Percentiles rank a stretch among this genome's conserved stretches.
Evolutionary conservation across 1,140 invertebrate genomes (phyloP).

Genomic region (Drosophila mayri): DNA sequence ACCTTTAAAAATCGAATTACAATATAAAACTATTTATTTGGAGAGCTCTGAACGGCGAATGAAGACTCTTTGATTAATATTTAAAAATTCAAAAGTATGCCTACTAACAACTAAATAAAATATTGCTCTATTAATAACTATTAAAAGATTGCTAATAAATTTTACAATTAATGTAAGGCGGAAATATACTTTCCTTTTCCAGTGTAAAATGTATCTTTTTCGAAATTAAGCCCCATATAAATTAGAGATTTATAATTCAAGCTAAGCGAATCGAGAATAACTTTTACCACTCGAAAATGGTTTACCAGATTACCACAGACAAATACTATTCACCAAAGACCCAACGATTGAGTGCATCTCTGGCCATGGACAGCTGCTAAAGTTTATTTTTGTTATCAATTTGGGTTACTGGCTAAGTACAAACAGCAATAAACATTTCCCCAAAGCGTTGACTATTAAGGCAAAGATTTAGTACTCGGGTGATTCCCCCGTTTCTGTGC

Average conservation of each 20-base stretch:
- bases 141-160: not conserved
- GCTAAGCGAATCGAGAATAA: not conserved
- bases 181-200: not conserved
- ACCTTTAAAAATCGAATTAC: too few species aligned
- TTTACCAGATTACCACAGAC: slow-evolving; percentile 8
- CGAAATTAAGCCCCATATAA: not conserved
- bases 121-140: not conserved
- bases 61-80: not conserved
- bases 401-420: slow-evolving; percentile 58
- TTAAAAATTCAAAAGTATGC: too few species aligned
- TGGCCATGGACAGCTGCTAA: slow-evolving; percentile 10
- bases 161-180: not conserved
- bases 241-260: slow-evolving; percentile 2
- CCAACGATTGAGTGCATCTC: slow-evolving; percentile 7
- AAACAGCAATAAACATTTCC: slow-evolving; percentile 58
- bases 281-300: slow-evolving; percentile 15
- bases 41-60: not conserved
- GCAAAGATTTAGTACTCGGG: slow-evolving; percentile 55
- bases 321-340: slow-evolving; percentile 16
- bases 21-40: not conserved
- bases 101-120: not conserved
- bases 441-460: slow-evolving; percentile 59
- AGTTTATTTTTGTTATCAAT: slow-evolving; percentile 54
- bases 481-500: slow-evolving; percentile 20
- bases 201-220: not conserved